A percentile compares a stretch with the other conserved stretches of the same genome.
Evolutionary conservation across 2,888 invertebrate species (phyloP).

Genomic region (Eristalinus aeneus): DNA sequence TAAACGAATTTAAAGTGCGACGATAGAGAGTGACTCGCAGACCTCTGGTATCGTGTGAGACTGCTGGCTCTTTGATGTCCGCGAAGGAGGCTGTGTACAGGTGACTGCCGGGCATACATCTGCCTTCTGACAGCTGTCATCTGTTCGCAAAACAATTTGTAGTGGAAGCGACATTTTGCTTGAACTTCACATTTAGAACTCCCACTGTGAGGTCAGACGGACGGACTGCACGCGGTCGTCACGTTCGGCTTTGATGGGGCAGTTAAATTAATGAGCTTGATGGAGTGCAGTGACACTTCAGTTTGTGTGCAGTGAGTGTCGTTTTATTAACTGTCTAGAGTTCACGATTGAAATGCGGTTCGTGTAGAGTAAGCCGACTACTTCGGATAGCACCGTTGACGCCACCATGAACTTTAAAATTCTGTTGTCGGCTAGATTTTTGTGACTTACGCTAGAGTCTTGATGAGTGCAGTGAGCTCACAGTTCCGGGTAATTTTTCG

Average conservation of each 20-base stretch:
- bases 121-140: background rate
- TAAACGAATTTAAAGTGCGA: background rate
- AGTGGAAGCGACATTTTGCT: background rate
- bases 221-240: background rate
- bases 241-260: background rate
- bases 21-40: background rate
- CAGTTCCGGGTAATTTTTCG: too few relatives aligned
- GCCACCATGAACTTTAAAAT: background rate
- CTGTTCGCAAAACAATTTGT: background rate
- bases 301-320: background rate
- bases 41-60: background rate
- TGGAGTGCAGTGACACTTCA: background rate
- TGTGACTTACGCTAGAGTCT: too few relatives aligned
- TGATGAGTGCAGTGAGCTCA: too few relatives aligned
- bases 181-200: background rate
- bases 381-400: background rate
- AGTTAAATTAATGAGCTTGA: background rate
- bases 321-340: background rate
- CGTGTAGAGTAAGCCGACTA: background rate
- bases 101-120: background rate
- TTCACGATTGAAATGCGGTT: background rate
- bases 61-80: background rate
- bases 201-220: background rate
- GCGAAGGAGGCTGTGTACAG: background rate
- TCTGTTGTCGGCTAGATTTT: too few relatives aligned